Conservation (phyloP, 2,888 invertebrate genomes). For the Colletes collaris region DNA sequence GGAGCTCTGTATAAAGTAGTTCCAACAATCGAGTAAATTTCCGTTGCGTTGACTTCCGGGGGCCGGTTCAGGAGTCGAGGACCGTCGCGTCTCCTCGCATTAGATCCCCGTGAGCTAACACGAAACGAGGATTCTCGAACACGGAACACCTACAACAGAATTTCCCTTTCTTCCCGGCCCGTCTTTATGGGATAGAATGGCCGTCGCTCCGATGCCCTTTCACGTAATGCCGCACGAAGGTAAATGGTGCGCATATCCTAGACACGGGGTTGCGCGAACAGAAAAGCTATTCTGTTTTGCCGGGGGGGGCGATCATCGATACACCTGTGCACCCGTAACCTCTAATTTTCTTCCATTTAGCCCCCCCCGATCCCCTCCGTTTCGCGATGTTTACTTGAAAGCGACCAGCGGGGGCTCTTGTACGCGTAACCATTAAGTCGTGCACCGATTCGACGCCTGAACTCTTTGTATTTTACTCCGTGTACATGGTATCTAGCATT, state of each 20-base stretch:
- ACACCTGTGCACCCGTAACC: slow-evolving; percentile 70
- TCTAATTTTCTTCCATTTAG: slow-evolving; percentile 65
- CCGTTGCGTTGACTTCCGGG: slow-evolving; percentile 55
- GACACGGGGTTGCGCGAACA: slow-evolving; percentile 33
- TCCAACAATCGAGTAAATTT: background rate
- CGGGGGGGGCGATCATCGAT: slow-evolving; percentile 51
- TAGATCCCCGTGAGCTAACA: slow-evolving; percentile 63
- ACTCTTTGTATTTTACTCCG: too few relatives aligned
- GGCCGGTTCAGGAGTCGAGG: slow-evolving; percentile 45
- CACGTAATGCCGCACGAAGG: slow-evolving; percentile 69
- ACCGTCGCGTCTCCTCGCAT: slow-evolving; percentile 64
- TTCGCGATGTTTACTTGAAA: slow-evolving; percentile 12
- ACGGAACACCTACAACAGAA: slow-evolving; percentile 33
- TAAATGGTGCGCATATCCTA: slow-evolving; percentile 80
- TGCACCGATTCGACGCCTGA: slow-evolving; percentile 13
- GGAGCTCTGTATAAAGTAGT: too few relatives aligned
- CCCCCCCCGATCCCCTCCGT: slow-evolving; percentile 27
- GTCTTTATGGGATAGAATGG: slow-evolving; percentile 47
- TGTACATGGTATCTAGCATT: too few relatives aligned
- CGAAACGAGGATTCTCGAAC: slow-evolving; percentile 51
- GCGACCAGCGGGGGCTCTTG: too few relatives aligned
- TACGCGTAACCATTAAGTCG: too few relatives aligned
- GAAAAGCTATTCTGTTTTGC: slow-evolving; percentile 59
- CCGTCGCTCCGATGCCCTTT: slow-evolving; percentile 47
- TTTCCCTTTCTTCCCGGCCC: slow-evolving; percentile 50